Conservation (phyloP, 2,888 invertebrate genomes). For the Crepidodera aurea region DNA sequence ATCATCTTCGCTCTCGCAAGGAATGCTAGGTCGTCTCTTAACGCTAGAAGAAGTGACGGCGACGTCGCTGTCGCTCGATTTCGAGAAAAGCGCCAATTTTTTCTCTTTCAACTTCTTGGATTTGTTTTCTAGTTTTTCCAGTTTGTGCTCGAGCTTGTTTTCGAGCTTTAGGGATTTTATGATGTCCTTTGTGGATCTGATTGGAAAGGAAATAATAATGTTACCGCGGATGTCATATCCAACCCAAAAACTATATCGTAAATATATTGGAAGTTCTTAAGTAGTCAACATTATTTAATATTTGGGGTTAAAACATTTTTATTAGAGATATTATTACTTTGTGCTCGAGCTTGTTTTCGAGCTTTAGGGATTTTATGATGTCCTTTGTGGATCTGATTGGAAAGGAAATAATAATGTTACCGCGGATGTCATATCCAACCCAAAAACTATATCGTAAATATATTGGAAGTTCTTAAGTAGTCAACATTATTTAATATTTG, state of each 20-base stretch:
- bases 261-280: too few relatives aligned
- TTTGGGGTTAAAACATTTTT: too few relatives aligned
- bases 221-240: too few relatives aligned
- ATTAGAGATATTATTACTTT: too few relatives aligned
- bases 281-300: too few relatives aligned
- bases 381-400: conserved; percentile 36
- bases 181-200: conserved; percentile 38
- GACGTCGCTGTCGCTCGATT: conserved; percentile 47
- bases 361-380: conserved; percentile 47
- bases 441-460: too few relatives aligned
- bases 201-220: background rate
- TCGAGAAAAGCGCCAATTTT: conserved; percentile 52
- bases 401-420: background rate
- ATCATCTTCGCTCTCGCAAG: conserved; percentile 26
- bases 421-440: too few relatives aligned
- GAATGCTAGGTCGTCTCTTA: conserved; percentile 3
- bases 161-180: conserved; percentile 52
- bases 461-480: too few relatives aligned
- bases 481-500: too few relatives aligned
- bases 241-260: too few relatives aligned
- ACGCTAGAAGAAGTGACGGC: conserved; percentile 26
- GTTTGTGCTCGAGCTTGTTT: conserved; percentile 56
- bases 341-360: conserved; percentile 56
- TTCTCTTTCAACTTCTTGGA: conserved; percentile 59
- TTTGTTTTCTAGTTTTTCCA: conserved; percentile 60